Conservation (phyloP, 2,888 invertebrate genomes). For the Ametastegia equiseti region DNA sequence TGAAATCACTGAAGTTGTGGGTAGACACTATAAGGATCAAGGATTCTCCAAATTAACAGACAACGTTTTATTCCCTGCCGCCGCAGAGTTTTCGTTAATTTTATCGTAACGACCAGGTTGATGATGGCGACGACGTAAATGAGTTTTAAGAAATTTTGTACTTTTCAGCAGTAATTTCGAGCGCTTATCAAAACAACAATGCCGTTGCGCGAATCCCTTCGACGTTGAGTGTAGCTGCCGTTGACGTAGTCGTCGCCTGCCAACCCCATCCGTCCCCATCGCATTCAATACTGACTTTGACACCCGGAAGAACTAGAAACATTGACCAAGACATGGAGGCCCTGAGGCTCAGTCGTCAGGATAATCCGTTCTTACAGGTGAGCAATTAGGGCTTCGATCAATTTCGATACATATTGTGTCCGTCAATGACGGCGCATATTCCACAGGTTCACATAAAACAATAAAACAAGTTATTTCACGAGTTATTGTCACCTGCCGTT, state of each 20-base stretch:
- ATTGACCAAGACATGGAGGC: constrained; percentile 92
- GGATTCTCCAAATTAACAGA: no score
- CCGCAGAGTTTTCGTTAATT: no score
- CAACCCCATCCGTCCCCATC: constrained; percentile 76
- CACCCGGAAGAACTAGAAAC: constrained; percentile 86
- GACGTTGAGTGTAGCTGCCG: constrained; percentile 75
- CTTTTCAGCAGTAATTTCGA: constrained; percentile 66
- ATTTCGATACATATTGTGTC: no score
- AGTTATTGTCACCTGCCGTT: no score
- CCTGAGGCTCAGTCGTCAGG: constrained; percentile 87
- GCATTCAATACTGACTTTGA: constrained; percentile 82
- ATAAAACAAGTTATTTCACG: no score
- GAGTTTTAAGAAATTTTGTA: not conserved
- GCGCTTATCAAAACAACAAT: constrained; percentile 57
- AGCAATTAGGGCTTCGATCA: not conserved
- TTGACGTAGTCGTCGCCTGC: constrained; percentile 71
- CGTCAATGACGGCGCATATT: no score
- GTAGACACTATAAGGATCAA: no score
- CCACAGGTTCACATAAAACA: no score
- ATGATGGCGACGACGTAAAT: no score
- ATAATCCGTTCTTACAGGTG: constrained; percentile 91
- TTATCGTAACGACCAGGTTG: no score
- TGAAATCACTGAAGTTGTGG: no score
- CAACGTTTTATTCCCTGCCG: not conserved
- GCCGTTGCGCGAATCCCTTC: constrained; percentile 75